phyloP scores from a whole-genome alignment of 2,888 invertebrate species.

The Meteorus cinctellus region DNA sequence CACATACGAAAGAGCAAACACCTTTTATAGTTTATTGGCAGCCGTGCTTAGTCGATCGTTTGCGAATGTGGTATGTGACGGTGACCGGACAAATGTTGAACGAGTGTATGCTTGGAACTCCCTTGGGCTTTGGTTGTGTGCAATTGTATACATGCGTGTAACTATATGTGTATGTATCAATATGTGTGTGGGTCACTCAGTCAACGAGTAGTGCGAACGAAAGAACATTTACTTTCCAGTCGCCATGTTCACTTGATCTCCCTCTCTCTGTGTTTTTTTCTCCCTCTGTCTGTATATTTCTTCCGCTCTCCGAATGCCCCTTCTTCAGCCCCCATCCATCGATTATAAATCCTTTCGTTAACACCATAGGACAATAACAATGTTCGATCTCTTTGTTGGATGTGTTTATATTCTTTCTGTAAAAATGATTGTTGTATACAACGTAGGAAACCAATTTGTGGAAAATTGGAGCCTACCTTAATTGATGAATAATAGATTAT shows the following conservation, averaged over 20 bases:
- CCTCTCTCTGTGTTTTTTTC: constrained; percentile 40
- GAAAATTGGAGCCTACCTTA: too few species aligned
- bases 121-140: constrained; percentile 21
- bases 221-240: constrained; percentile 64
- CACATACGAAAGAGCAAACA: constrained; percentile 24
- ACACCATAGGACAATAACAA: neutral
- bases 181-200: constrained; percentile 61
- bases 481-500: too few species aligned
- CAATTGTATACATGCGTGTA: neutral
- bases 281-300: neutral
- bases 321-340: neutral
- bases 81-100: constrained; percentile 46
- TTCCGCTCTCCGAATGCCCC: neutral
- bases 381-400: neutral
- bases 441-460: too few species aligned
- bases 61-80: constrained; percentile 61
- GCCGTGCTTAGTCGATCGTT: constrained; percentile 11
- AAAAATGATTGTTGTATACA: neutral
- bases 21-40: constrained; percentile 34
- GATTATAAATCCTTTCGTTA: neutral
- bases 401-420: neutral
- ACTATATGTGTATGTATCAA: neutral
- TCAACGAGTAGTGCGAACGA: constrained; percentile 52
- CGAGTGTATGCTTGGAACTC: constrained; percentile 32
- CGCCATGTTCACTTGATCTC: constrained; percentile 59